Conservation (phyloP, 2,797 vertebrate species). For the Lindbergichthys nudifrons region DNA sequence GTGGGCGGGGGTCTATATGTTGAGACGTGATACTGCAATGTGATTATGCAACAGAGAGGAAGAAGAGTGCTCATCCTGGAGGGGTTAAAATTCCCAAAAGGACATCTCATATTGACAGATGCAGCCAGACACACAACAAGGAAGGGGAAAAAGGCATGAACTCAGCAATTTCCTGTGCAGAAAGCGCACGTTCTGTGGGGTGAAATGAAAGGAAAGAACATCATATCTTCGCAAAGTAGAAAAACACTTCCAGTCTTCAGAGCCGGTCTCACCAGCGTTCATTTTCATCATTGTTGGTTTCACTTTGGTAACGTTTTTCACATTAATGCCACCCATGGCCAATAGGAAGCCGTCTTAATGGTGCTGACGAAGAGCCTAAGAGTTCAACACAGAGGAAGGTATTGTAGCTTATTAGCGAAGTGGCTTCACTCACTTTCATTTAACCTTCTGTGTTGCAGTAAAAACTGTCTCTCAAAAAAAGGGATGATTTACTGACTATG, state of each 20-base stretch:
- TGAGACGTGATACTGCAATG: slow-evolving; percentile 34
- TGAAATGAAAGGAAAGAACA: slow-evolving; percentile 16
- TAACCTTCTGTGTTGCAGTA: background rate
- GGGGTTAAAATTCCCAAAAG: slow-evolving; percentile 37
- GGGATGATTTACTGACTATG: background rate
- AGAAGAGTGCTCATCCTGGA: slow-evolving; percentile 30
- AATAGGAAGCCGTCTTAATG: background rate
- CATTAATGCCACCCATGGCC: background rate
- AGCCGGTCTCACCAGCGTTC: background rate
- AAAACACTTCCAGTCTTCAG: background rate
- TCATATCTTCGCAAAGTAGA: background rate
- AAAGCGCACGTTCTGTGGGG: slow-evolving; percentile 18
- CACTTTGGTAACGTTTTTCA: too few relatives aligned
- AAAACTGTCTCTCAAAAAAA: background rate
- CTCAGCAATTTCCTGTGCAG: slow-evolving; percentile 43
- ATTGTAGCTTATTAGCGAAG: background rate
- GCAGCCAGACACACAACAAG: slow-evolving; percentile 28
- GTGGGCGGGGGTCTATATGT: background rate
- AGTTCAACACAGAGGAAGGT: too few relatives aligned
- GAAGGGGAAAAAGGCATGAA: slow-evolving; percentile 23
- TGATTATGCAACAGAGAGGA: slow-evolving; percentile 51
- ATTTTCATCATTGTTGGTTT: too few relatives aligned
- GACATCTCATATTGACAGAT: slow-evolving; percentile 36
- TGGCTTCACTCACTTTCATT: background rate
- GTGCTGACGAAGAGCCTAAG: background rate